A percentile compares a stretch with the other conserved stretches of the same genome.
Evolutionary conservation across 2,797 vertebrate genomes (phyloP).

Genomic region (Semotilus atromaculatus): DNA sequence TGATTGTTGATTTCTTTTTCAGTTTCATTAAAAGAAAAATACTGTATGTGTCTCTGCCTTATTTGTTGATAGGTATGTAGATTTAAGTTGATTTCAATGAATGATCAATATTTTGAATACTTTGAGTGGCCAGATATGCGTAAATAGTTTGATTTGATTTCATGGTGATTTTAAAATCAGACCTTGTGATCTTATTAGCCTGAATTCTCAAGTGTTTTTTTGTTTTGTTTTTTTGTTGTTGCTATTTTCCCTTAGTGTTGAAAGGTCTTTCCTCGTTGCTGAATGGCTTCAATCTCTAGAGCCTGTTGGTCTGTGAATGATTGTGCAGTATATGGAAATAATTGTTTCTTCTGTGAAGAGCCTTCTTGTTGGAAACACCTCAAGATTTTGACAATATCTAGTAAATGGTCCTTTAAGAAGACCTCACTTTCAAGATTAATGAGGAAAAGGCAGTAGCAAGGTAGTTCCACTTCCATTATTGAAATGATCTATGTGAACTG

Average conservation of each 20-base stretch:
- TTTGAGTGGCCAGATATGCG: background rate
- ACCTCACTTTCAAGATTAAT: conserved; percentile 1
- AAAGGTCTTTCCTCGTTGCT: conserved; percentile 17
- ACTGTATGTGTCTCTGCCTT: background rate
- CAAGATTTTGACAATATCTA: conserved; percentile 26
- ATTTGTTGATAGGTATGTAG: too few species aligned
- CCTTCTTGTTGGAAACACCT: conserved; percentile 47
- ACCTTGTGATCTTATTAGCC: background rate
- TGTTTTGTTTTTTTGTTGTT: background rate
- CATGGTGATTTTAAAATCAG: conserved; percentile 1
- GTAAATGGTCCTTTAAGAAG: conserved; percentile 37
- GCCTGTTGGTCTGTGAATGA: background rate
- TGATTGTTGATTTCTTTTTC: background rate
- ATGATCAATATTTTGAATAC: background rate
- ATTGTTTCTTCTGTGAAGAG: background rate
- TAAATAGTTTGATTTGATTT: background rate
- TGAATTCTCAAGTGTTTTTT: conserved; percentile 12
- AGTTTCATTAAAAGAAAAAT: background rate
- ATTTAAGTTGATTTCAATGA: background rate
- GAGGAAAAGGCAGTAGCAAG: background rate
- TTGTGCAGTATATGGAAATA: background rate
- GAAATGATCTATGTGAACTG: background rate
- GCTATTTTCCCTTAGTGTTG: conserved; percentile 6
- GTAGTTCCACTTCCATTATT: conserved; percentile 6
- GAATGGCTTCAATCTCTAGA: background rate